Evolutionary conservation across 2,797 vertebrate species (phyloP).

Genomic region (Sciurus vulgaris): DNA sequence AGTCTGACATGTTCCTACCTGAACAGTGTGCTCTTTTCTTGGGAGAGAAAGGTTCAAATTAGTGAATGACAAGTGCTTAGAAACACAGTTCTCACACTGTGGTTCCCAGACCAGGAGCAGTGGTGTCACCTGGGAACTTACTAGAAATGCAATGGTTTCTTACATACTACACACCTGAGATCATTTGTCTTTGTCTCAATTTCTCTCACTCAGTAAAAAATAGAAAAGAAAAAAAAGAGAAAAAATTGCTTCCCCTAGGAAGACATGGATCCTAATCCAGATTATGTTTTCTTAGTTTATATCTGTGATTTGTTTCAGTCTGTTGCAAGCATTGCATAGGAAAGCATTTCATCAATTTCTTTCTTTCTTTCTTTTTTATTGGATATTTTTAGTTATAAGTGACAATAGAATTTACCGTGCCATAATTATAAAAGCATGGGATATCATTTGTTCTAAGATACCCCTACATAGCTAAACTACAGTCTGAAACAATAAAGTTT

Average conservation of each 20-base stretch:
- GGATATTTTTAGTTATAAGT: no score
- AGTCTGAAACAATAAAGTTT: neutral
- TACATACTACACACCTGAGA: no score
- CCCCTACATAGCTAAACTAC: neutral
- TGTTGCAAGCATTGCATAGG: neutral
- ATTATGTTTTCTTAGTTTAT: neutral
- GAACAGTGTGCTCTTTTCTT: neutral
- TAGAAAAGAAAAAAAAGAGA: no score
- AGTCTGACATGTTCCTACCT: neutral
- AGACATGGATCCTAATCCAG: neutral
- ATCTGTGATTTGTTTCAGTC: neutral
- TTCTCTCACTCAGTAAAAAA: no score
- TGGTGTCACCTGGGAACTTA: neutral
- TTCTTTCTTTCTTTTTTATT: no score
- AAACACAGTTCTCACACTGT: neutral
- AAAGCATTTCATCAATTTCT: neutral
- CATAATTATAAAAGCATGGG: no score
- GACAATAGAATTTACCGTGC: no score
- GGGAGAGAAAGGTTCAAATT: neutral
- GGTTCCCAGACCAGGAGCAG: no score
- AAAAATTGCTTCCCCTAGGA: no score
- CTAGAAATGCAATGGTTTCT: neutral
- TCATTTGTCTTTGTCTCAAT: no score
- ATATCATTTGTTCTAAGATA: no score
- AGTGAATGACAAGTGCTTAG: neutral